Conservation (phyloP, 53 echinoderm and acorn worm genomes). For the Astropecten irregularis region DNA sequence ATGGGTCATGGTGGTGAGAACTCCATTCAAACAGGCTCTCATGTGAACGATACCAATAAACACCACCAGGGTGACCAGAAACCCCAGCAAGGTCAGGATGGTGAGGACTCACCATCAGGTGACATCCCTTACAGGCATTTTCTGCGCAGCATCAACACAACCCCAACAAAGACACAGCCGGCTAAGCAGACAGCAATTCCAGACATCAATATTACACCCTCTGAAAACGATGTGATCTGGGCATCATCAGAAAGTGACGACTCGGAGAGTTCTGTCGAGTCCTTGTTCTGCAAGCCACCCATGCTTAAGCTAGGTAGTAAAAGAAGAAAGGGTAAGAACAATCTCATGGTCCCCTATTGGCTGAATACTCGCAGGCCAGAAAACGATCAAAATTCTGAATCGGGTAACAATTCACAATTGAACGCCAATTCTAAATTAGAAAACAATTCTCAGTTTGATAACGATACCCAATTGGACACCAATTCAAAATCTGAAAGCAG, state of each 20-base stretch:
- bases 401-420: neutral
- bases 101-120: neutral
- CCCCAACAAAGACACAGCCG: neutral
- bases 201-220: neutral
- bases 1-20: too few relatives aligned
- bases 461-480: too few relatives aligned
- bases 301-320: slow-evolving; percentile 17
- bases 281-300: slow-evolving; percentile 3
- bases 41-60: neutral
- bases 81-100: neutral
- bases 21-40: neutral
- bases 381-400: neutral
- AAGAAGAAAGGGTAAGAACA: slow-evolving; percentile 9
- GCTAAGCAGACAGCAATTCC: neutral
- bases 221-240: neutral
- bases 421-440: neutral
- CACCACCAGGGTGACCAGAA: neutral
- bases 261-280: neutral
- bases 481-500: too few relatives aligned
- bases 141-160: neutral
- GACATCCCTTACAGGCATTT: slow-evolving; percentile 7
- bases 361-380: neutral
- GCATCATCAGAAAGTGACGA: slow-evolving; percentile 2
- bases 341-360: slow-evolving; percentile 1
- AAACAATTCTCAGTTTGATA: neutral